Evolutionary conservation across 2,113 vertebrate species (phyloP), one percentile per base, ranked within the genome.

Genomic region (Garra rufa): DNA sequence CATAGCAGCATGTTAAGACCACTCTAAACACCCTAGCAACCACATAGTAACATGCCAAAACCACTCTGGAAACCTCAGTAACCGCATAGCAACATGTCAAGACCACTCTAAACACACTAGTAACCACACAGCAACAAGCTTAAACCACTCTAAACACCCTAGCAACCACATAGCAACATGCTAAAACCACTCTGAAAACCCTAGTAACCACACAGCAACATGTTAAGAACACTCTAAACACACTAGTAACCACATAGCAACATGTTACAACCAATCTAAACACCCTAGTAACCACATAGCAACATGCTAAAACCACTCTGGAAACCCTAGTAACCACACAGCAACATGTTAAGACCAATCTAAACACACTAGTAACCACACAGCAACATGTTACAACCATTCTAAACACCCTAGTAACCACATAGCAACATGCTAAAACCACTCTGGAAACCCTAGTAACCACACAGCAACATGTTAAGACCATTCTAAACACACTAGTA

Each of bases 151-250:
- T 59, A 26, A 61, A 28, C 2, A 3, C 5, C 13, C 11, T 2
- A 63, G 59, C 24, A 63, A 28, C 59, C 0, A 0, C 5, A 26
- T 28, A 28, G 11, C 5, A 14, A 61, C 57, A 61, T 61, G 4
- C 11, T 26, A 26, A 6, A 13, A 0, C 10, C 5, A 1, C n/a
- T n/a, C n/a, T n/a, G n/a, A n/a, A n/a, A n/a, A n/a, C n/a, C 24
- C 3, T 10, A 24, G 24, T 9, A 61, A 14, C 59, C 1, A 0
- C 26, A 63, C 15, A 30, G 21, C 4, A 14, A 26, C 24, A 14
- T 14, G 2, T 7, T 63, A 15, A 28, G 30, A 0, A 13, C 0
- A 1, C 26, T 17, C 6, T 9, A 9, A 30, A 30, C 14, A 9
- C 14, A 6, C 1, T 15, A 65, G 28, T 6, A 65, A 65, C 61